phyloP scores from a whole-genome alignment of 2,113 vertebrate genomes.

The Polyodon spathula region DNA sequence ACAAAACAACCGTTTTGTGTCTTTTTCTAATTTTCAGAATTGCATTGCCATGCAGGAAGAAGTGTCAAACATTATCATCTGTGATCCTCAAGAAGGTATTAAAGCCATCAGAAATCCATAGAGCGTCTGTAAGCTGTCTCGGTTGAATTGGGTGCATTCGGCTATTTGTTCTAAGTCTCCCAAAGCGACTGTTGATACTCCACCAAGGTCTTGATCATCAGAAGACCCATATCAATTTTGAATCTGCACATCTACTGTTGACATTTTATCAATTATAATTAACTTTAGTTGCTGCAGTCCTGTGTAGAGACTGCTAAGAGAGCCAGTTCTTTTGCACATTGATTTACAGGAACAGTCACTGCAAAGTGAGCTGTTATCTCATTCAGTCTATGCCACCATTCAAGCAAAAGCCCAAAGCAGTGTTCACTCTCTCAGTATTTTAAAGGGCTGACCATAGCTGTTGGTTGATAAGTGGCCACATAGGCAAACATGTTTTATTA shows the following conservation, averaged over 20 bases:
- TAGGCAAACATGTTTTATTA: too few relatives aligned
- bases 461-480: too few relatives aligned
- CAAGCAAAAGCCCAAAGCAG: neutral
- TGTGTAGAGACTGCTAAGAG: neutral
- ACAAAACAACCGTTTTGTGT: neutral
- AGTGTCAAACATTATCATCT: neutral
- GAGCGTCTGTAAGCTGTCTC: neutral
- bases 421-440: too few relatives aligned
- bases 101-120: neutral
- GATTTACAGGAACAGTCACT: neutral
- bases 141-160: neutral
- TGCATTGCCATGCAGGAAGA: neutral
- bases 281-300: neutral
- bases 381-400: neutral
- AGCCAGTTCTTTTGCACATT: neutral
- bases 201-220: neutral
- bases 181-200: neutral
- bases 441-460: too few relatives aligned
- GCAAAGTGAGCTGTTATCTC: neutral
- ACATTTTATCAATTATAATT: conserved; percentile 4
- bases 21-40: neutral
- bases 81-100: neutral
- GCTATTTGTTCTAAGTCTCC: neutral
- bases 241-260: neutral
- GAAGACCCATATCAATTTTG: neutral